Evolutionary conservation across 2,888 invertebrate genomes (phyloP).

Genomic region (Caenorhabditis sinica): DNA sequence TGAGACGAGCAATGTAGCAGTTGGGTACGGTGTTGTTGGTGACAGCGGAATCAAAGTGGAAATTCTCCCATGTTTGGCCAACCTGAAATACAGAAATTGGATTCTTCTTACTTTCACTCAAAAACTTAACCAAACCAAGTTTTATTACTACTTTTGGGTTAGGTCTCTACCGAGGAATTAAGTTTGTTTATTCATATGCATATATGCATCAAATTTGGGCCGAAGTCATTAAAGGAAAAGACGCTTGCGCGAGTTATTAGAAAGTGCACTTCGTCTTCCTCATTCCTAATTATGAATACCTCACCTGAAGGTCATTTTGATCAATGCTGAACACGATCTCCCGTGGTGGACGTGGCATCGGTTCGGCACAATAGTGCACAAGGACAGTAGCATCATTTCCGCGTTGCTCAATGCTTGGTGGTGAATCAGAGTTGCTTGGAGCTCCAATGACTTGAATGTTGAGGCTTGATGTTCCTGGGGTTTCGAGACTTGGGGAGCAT

Average conservation of each 20-base stretch:
- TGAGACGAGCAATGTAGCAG: conserved; percentile 81
- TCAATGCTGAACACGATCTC: conserved; percentile 82
- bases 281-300: conserved; percentile 53
- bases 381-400: conserved; percentile 79
- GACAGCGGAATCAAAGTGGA: conserved; percentile 79
- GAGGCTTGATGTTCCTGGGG: conserved; percentile 78
- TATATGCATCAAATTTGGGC: conserved; percentile 52
- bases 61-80: conserved; percentile 82
- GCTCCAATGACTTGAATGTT: conserved; percentile 82
- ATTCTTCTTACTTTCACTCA: background rate
- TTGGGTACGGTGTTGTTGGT: conserved; percentile 82
- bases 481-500: conserved; percentile 81
- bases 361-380: conserved; percentile 83
- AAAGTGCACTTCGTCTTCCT: conserved; percentile 45
- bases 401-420: conserved; percentile 81
- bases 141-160: conserved; percentile 11
- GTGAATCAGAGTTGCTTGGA: conserved; percentile 80
- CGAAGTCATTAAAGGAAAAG: conserved; percentile 59
- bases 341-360: conserved; percentile 81
- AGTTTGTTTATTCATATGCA: conserved; percentile 50
- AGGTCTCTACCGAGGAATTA: conserved; percentile 12
- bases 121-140: background rate
- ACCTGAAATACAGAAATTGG: conserved; percentile 67
- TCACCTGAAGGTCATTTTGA: conserved; percentile 80
- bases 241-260: conserved; percentile 57